Percentiles rank a stretch among this genome's conserved stretches.
phyloP scores from a whole-genome alignment of 2,888 invertebrate species.

The Atrina japonica region DNA sequence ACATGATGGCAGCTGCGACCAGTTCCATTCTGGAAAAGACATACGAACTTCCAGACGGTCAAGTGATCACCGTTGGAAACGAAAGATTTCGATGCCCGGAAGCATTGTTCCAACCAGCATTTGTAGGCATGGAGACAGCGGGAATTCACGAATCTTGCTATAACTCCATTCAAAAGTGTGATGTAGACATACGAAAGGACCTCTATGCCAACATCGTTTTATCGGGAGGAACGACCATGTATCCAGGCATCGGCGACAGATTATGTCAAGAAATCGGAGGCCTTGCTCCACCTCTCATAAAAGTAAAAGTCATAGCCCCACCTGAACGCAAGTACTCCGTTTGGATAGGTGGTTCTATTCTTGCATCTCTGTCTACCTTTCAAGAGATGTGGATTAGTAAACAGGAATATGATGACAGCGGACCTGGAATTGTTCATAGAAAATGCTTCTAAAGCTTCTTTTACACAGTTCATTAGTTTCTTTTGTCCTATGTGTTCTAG shows the following conservation, averaged over 20 bases:
- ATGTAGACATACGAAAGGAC: slow-evolving; percentile 69
- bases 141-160: slow-evolving; percentile 53
- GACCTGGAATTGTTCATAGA: slow-evolving; percentile 96
- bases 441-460: slow-evolving; percentile 89
- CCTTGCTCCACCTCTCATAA: slow-evolving; percentile 57
- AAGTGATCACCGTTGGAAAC: slow-evolving; percentile 78
- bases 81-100: slow-evolving; percentile 76
- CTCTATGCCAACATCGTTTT: slow-evolving; percentile 84
- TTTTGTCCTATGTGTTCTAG: too few species aligned
- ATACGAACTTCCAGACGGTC: slow-evolving; percentile 78
- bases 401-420: slow-evolving; percentile 93
- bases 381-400: slow-evolving; percentile 51
- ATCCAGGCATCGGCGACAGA: slow-evolving; percentile 85
- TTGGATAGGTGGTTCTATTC: slow-evolving; percentile 57
- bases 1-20: slow-evolving; percentile 85
- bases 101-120: slow-evolving; percentile 79
- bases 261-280: slow-evolving; percentile 61
- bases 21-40: slow-evolving; percentile 57
- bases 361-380: slow-evolving; percentile 55
- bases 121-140: slow-evolving; percentile 73
- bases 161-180: slow-evolving; percentile 69
- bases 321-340: slow-evolving; percentile 79
- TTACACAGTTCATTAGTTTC: too few species aligned
- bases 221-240: slow-evolving; percentile 97
- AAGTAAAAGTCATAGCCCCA: slow-evolving; percentile 60